These are phyloP conservation scores for Anoplophora glabripennis DNA, from an alignment of 1,140 invertebrate species.

Conservation along the genomic window DNA sequence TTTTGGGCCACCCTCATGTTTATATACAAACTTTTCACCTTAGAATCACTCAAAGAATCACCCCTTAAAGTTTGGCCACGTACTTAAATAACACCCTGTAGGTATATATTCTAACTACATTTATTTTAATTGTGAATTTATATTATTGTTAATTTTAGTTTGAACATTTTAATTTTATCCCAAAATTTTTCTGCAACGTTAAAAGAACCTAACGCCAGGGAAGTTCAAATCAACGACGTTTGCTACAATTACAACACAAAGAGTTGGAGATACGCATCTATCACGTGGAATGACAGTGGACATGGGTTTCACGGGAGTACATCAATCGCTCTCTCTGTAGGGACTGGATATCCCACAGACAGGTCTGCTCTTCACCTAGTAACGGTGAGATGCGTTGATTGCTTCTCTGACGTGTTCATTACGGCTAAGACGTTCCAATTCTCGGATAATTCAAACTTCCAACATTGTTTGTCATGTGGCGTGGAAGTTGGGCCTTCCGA, in stretches of 20 bases:
- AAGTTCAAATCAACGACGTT: conserved; percentile 8
- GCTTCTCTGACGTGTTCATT: conserved; percentile 28
- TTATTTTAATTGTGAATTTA: no score
- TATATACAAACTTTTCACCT: no score
- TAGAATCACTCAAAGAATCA: no score
- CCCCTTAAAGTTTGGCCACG: no score
- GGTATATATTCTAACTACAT: no score
- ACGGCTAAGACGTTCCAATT: conserved; percentile 26
- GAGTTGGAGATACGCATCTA: conserved; percentile 18
- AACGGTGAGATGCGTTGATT: conserved; percentile 28
- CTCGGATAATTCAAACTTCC: conserved; percentile 22
- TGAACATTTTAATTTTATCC: no score
- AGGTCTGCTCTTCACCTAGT: conserved; percentile 12
- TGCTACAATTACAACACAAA: conserved; percentile 11
- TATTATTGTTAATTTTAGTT: no score
- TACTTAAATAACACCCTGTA: no score
- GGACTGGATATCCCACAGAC: conserved; percentile 3
- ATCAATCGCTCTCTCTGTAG: conserved; percentile 12
- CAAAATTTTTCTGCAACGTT: no score
- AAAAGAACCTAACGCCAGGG: no score
- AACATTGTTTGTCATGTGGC: conserved; percentile 20
- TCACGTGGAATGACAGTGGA: conserved; percentile 21
- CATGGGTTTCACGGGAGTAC: conserved; percentile 12
- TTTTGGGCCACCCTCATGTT: no score
- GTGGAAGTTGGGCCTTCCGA: conserved; percentile 1